Evolutionary conservation across 2,797 vertebrate species (phyloP).

Genomic region (Arctocebus calabarensis): DNA sequence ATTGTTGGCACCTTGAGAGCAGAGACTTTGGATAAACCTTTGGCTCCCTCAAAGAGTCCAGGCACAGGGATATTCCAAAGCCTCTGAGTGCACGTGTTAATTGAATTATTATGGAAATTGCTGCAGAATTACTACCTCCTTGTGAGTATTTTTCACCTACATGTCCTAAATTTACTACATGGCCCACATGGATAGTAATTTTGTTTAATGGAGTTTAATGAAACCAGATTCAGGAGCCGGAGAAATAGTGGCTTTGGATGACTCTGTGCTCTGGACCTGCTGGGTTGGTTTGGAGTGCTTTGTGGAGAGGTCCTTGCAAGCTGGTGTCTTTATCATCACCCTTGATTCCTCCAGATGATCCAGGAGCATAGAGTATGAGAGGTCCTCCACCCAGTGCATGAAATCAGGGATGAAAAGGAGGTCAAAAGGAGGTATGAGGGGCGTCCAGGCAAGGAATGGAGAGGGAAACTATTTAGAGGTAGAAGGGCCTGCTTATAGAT

Average conservation of each 20-base stretch:
- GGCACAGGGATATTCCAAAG: not conserved
- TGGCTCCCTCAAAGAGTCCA: not conserved
- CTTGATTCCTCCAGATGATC: not conserved
- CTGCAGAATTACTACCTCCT: not conserved
- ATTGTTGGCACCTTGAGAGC: not conserved
- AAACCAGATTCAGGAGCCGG: not conserved
- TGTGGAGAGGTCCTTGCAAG: not conserved
- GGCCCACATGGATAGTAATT: not conserved
- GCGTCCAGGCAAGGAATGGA: not conserved
- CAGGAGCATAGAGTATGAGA: accelerated
- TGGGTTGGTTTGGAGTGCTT: not conserved
- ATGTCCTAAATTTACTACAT: not conserved
- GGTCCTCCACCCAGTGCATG: not conserved
- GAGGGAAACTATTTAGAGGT: not conserved
- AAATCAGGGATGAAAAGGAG: not conserved
- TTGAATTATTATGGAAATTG: not conserved
- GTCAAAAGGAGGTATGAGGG: not conserved
- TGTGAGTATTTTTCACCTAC: not conserved
- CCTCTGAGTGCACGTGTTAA: not conserved
- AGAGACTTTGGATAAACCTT: not conserved
- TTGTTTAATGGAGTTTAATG: not conserved
- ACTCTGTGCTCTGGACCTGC: not conserved
- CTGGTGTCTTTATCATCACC: not conserved
- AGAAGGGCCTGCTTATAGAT: not conserved
- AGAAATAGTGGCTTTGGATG: not conserved